Percentiles rank a stretch among this genome's conserved stretches.
These are phyloP conservation scores for Ridgeia piscesae DNA, from an alignment of 1,140 invertebrate genomes.

Conservation along the genomic window DNA sequence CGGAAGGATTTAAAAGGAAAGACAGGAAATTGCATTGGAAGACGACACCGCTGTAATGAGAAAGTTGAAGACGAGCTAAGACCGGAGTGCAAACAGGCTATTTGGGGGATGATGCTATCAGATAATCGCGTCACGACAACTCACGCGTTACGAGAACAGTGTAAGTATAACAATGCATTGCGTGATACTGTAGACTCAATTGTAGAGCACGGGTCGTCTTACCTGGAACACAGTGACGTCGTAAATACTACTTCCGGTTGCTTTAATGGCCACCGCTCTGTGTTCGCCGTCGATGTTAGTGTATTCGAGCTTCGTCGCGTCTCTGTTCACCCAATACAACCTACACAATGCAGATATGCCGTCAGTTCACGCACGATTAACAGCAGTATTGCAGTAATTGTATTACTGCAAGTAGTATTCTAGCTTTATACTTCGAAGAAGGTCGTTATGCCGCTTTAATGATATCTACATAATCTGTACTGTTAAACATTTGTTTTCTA, in stretches of 20 bases:
- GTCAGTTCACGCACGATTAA: background rate
- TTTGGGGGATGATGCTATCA: background rate
- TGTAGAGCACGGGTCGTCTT: background rate
- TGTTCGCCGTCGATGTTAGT: background rate
- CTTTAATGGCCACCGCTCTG: background rate
- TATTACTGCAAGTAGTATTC: background rate
- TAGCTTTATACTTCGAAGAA: background rate
- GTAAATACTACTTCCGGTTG: background rate
- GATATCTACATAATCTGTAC: background rate
- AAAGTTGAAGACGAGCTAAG: background rate
- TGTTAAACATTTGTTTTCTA: no score
- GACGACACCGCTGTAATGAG: background rate
- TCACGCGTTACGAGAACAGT: background rate
- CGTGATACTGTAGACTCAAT: background rate
- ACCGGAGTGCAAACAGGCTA: background rate
- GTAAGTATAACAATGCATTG: background rate
- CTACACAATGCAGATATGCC: background rate
- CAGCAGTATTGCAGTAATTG: background rate
- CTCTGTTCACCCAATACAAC: background rate
- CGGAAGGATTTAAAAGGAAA: background rate
- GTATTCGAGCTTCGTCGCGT: background rate
- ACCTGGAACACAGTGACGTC: slow-evolving; percentile 15
- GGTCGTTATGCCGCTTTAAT: background rate
- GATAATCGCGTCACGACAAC: background rate
- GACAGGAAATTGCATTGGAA: background rate